phyloP scores from a whole-genome alignment of 1,140 invertebrate species.

The Holotrichia oblita region DNA sequence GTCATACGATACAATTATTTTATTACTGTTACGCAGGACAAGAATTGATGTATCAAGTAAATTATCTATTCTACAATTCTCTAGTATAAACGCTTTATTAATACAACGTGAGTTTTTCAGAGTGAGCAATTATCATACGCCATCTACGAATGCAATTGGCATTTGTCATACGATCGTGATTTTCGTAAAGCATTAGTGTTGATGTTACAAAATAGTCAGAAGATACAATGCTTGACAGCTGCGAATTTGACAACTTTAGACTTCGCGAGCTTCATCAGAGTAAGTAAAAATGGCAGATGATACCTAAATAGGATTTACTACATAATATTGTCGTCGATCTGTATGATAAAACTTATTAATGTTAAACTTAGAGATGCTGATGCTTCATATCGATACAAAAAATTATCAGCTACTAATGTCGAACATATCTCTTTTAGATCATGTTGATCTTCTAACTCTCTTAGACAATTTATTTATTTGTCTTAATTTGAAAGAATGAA shows the following conservation, averaged over 20 bases:
- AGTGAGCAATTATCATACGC: not conserved
- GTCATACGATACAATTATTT: slow-evolving; percentile 8
- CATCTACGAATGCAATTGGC: slow-evolving; percentile 30
- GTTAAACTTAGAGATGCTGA: no score
- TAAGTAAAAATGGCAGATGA: not conserved
- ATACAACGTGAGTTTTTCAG: not conserved
- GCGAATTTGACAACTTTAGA: not conserved
- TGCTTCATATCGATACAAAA: no score
- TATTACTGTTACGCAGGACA: slow-evolving; percentile 28
- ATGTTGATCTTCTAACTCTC: no score
- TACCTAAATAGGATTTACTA: no score
- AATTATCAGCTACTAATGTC: no score
- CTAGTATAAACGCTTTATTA: not conserved
- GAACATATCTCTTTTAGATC: no score
- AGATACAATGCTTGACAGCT: not conserved
- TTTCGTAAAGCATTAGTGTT: slow-evolving; percentile 33
- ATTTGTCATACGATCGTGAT: slow-evolving; percentile 8
- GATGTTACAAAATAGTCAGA: slow-evolving; percentile 30
- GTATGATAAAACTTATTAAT: no score
- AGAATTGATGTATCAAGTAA: slow-evolving; percentile 12
- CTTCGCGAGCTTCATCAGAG: slow-evolving; percentile 23
- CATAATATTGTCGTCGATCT: no score
- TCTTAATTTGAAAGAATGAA: no score
- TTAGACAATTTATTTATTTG: no score
- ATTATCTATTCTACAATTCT: not conserved